Percentiles rank a stretch among this genome's conserved stretches.
Evolutionary conservation across 2,113 vertebrate genomes (phyloP).

Genomic region (Mesocricetus auratus): DNA sequence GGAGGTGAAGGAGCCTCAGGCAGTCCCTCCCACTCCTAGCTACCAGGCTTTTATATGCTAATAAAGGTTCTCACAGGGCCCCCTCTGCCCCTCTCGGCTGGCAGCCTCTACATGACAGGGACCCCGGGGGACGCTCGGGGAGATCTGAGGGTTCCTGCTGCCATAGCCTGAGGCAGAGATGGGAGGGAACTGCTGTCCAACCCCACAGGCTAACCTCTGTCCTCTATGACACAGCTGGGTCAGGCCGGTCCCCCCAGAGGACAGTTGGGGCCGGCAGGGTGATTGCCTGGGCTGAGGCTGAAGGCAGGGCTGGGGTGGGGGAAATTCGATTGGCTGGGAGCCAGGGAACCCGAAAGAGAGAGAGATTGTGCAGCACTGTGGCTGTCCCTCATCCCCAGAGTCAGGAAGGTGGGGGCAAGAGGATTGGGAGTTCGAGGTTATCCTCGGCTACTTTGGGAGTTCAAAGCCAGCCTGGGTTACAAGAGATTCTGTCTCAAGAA

Average conservation of each 20-base stretch:
- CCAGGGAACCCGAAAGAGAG: not conserved
- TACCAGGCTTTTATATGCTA: slow-evolving; percentile 91
- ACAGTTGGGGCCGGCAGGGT: not conserved
- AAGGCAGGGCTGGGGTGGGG: not conserved
- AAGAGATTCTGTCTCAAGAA: not conserved
- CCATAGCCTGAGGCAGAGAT: slow-evolving; percentile 89
- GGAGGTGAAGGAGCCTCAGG: not conserved
- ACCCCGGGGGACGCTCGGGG: slow-evolving; percentile 83
- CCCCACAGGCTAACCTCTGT: not conserved
- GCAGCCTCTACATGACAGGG: slow-evolving; percentile 89
- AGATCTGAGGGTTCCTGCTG: slow-evolving; percentile 91
- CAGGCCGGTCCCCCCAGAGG: not conserved
- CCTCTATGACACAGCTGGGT: not conserved
- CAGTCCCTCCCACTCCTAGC: not conserved
- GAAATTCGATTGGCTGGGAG: not conserved
- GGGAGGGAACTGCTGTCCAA: slow-evolving; percentile 66
- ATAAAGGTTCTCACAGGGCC: slow-evolving; percentile 83
- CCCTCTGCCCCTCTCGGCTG: slow-evolving; percentile 54
- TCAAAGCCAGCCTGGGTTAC: not conserved
- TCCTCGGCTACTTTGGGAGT: not conserved
- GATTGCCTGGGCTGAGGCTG: not conserved
- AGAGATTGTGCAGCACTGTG: too few species aligned
- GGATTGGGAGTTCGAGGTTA: not conserved
- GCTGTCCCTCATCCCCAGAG: not conserved
- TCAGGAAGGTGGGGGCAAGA: not conserved